Conservation (phyloP, 2,888 invertebrate species). For the Stenoptilia bipunctidactyla region DNA sequence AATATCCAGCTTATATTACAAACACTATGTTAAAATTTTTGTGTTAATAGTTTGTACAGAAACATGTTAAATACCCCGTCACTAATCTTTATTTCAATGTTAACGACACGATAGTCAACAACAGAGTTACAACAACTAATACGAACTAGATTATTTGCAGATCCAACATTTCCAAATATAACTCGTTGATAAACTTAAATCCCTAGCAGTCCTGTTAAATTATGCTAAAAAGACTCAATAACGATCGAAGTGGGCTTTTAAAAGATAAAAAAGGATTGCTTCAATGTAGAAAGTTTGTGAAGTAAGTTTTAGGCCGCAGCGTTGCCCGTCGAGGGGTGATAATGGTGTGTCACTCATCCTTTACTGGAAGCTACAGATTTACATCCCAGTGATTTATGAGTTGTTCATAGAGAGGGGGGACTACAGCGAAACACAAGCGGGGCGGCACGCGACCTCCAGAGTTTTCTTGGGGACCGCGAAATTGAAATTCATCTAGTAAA, state of each 20-base stretch:
- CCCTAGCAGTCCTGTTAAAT: neutral
- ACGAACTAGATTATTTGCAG: too few relatives aligned
- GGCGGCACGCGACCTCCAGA: slow-evolving; percentile 21
- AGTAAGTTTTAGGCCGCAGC: slow-evolving; percentile 48
- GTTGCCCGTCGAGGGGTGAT: slow-evolving; percentile 37
- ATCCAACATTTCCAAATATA: too few relatives aligned
- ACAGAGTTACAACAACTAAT: too few relatives aligned
- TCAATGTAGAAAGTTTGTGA: slow-evolving; percentile 27
- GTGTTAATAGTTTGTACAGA: too few relatives aligned
- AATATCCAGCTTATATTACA: too few relatives aligned
- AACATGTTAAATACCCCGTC: too few relatives aligned
- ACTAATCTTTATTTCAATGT: too few relatives aligned
- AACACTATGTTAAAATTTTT: too few relatives aligned
- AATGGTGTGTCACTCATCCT: slow-evolving; percentile 68
- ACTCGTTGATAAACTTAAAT: too few relatives aligned
- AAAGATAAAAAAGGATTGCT: slow-evolving; percentile 24
- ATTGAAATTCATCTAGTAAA: slow-evolving; percentile 1
- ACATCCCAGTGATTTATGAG: slow-evolving; percentile 68
- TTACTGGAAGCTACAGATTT: slow-evolving; percentile 65
- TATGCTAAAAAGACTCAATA: neutral
- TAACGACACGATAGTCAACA: too few relatives aligned
- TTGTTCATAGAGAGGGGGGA: slow-evolving; percentile 61
- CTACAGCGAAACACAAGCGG: slow-evolving; percentile 19
- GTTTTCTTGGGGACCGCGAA: neutral
- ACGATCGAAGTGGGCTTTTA: slow-evolving; percentile 11